Percentiles rank a stretch among this genome's conserved stretches.
phyloP scores from a whole-genome alignment of 2,797 vertebrate genomes.

The Danionella dracula region DNA sequence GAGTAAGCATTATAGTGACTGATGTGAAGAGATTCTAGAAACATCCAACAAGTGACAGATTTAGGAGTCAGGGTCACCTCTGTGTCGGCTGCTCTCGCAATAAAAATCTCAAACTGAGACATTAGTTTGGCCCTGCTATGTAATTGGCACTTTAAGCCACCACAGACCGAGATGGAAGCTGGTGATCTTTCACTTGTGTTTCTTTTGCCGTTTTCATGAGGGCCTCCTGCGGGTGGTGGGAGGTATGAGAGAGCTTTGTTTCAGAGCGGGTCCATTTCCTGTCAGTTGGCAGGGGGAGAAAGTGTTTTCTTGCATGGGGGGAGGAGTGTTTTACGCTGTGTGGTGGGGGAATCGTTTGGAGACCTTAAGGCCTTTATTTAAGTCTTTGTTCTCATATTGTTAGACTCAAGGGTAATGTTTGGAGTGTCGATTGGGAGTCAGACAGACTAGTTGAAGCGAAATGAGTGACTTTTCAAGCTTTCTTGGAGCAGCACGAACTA shows the following conservation, averaged over 20 bases:
- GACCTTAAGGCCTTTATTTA: constrained; percentile 72
- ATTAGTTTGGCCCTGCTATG: constrained; percentile 69
- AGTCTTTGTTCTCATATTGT: constrained; percentile 76
- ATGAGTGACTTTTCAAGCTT: not conserved
- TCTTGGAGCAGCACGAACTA: not conserved
- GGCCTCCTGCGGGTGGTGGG: constrained; percentile 35
- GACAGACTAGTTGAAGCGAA: constrained; percentile 56
- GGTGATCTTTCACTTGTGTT: constrained; percentile 67
- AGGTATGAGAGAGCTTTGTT: constrained; percentile 71
- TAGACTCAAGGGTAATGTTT: constrained; percentile 66
- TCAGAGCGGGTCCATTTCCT: constrained; percentile 75
- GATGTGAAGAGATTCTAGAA: not conserved
- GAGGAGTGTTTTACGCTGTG: constrained; percentile 71
- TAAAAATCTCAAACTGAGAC: constrained; percentile 45
- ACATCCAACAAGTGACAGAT: constrained; percentile 13
- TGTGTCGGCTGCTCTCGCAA: constrained; percentile 15
- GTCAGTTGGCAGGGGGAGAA: constrained; percentile 72
- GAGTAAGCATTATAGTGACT: not conserved
- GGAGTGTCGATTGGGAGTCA: constrained; percentile 56
- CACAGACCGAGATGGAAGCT: constrained; percentile 56
- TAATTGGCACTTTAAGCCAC: constrained; percentile 56
- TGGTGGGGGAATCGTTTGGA: constrained; percentile 71
- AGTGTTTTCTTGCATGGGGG: constrained; percentile 67
- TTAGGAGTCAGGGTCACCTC: constrained; percentile 26
- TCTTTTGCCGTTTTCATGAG: constrained; percentile 38